These are phyloP conservation scores for Cervus canadensis DNA, from an alignment of 2,113 vertebrate genomes.

Conservation along the genomic window DNA sequence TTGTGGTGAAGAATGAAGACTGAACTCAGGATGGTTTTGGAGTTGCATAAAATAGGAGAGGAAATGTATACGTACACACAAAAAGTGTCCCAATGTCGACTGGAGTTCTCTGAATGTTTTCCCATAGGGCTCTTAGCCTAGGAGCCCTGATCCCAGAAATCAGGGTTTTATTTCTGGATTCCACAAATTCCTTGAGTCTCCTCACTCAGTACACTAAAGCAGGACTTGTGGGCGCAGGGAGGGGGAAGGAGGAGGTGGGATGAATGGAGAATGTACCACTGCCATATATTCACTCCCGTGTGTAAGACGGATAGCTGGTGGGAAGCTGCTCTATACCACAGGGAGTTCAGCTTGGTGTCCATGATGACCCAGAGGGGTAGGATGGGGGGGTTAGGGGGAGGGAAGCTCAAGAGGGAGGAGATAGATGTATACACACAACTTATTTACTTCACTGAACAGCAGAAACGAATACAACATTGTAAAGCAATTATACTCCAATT, in stretches of 20 bases:
- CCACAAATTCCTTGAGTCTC: background rate
- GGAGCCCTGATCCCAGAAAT: background rate
- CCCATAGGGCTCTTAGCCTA: background rate
- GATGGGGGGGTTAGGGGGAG: rapidly evolving
- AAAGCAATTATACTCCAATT: background rate
- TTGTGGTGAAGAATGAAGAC: slow-evolving; percentile 10
- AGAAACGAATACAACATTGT: background rate
- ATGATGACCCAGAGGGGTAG: background rate
- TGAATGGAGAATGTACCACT: background rate
- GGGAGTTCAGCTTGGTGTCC: background rate
- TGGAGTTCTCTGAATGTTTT: background rate
- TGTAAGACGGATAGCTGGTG: background rate
- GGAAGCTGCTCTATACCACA: background rate
- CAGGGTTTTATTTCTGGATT: background rate
- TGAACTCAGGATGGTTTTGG: background rate
- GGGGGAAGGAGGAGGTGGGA: background rate
- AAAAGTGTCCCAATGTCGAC: background rate
- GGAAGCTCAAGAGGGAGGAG: background rate
- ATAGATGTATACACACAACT: background rate
- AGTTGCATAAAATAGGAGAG: background rate
- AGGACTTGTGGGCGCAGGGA: background rate
- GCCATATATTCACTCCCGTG: background rate
- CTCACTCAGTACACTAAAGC: background rate
- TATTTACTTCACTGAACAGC: background rate
- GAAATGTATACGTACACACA: background rate